These are phyloP conservation scores for Anseranas semipalmata DNA, from an alignment of 2,113 vertebrate species.

Conservation along the genomic window DNA sequence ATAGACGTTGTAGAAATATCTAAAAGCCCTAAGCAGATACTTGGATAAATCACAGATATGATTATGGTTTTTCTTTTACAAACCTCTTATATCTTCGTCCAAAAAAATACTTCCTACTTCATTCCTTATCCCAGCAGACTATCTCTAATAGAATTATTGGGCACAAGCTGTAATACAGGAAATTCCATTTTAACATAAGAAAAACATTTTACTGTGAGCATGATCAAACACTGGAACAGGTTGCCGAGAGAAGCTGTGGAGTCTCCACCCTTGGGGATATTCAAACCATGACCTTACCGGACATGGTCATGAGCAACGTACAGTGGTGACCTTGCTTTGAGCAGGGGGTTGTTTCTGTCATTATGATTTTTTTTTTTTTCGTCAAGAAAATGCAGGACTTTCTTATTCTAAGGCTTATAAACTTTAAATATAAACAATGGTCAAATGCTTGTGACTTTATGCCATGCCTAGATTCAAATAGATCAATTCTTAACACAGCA, in stretches of 20 bases:
- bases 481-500: neutral
- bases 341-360: neutral
- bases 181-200: neutral
- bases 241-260: neutral
- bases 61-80: neutral
- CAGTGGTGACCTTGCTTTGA: neutral
- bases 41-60: neutral
- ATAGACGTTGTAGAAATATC: neutral
- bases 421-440: neutral
- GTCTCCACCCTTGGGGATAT: neutral
- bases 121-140: neutral
- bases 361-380: neutral
- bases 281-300: neutral
- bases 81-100: neutral
- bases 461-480: neutral
- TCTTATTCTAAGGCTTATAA: neutral
- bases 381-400: neutral
- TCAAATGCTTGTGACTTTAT: neutral
- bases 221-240: neutral
- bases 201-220: neutral
- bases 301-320: neutral
- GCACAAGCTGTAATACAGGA: neutral
- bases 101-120: neutral
- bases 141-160: neutral
- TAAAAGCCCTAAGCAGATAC: neutral